Percentiles rank a stretch among this genome's conserved stretches.
Evolutionary conservation across 2,797 vertebrate genomes (phyloP).

Genomic region (Rhadinocentrus ornatus): DNA sequence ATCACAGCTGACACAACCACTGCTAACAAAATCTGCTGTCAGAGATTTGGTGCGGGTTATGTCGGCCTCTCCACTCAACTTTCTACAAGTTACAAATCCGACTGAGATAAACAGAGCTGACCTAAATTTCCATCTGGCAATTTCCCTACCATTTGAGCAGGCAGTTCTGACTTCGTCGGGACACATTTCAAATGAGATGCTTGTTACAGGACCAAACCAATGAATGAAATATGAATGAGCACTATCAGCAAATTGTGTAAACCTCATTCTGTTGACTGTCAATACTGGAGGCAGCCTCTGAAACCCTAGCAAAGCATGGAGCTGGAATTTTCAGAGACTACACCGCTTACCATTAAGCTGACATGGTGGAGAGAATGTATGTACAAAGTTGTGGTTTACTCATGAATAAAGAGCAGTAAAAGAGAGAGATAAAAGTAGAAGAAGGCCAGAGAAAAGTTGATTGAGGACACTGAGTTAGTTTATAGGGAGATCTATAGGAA

Average conservation of each 20-base stretch:
- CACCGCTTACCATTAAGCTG: conserved; percentile 8
- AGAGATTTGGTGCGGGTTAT: conserved; percentile 11
- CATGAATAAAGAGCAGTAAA: conserved; percentile 28
- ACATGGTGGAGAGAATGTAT: conserved; percentile 58
- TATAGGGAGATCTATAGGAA: background rate
- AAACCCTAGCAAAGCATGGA: background rate
- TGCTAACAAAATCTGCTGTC: conserved; percentile 9
- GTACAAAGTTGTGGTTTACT: conserved; percentile 21
- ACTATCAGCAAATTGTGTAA: conserved; percentile 1
- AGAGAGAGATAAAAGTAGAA: conserved; percentile 6
- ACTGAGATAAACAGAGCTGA: conserved; percentile 24
- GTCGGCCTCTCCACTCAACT: conserved; percentile 11
- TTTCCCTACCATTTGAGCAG: conserved; percentile 21
- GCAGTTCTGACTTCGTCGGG: conserved; percentile 13
- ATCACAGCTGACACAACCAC: conserved; percentile 44
- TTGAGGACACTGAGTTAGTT: conserved; percentile 3
- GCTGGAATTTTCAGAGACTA: conserved; percentile 7
- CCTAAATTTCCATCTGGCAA: conserved; percentile 24
- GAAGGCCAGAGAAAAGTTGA: conserved; percentile 13
- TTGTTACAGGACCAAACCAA: conserved; percentile 8
- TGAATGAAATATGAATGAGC: conserved; percentile 27
- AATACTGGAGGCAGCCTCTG: background rate
- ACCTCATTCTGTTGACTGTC: conserved; percentile 1
- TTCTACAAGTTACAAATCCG: conserved; percentile 20
- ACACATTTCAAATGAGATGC: conserved; percentile 28